Conservation (phyloP, 2,113 vertebrate genomes). For the Alosa alosa region DNA sequence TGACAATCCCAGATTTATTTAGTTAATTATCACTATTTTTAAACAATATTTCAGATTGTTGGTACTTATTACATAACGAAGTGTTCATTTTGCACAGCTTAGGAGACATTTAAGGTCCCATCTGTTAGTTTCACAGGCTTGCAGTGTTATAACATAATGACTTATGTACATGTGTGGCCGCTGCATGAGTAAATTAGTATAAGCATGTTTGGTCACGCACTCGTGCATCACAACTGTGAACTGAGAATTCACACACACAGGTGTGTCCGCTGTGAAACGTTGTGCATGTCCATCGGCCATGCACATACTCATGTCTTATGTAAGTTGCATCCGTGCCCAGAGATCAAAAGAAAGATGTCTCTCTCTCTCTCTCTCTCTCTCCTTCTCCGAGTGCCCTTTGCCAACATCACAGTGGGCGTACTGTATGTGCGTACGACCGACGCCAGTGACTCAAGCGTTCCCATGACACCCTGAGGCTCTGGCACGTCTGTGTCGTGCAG, state of each 20-base stretch:
- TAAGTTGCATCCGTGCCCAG: not conserved
- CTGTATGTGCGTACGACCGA: not conserved
- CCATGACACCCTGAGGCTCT: not conserved
- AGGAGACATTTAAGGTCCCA: not conserved
- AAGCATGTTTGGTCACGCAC: not conserved
- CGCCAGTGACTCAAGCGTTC: slow-evolving; percentile 6
- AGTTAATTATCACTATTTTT: not conserved
- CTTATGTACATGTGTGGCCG: not conserved
- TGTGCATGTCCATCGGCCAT: not conserved
- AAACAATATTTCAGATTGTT: not conserved
- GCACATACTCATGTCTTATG: not conserved
- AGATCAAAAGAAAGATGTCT: not conserved
- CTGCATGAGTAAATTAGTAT: not conserved
- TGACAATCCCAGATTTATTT: not conserved
- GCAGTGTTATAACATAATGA: not conserved
- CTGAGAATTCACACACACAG: not conserved
- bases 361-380: not conserved
- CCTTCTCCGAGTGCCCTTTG: not conserved
- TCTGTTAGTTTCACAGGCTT: not conserved
- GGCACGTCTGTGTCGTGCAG: not conserved
- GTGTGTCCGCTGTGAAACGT: not conserved
- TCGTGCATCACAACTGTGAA: not conserved
- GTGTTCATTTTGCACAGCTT: not conserved
- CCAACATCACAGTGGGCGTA: not conserved
- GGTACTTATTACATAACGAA: not conserved